phyloP scores from a whole-genome alignment of 2,113 vertebrate species.

The Rallus limicola region DNA sequence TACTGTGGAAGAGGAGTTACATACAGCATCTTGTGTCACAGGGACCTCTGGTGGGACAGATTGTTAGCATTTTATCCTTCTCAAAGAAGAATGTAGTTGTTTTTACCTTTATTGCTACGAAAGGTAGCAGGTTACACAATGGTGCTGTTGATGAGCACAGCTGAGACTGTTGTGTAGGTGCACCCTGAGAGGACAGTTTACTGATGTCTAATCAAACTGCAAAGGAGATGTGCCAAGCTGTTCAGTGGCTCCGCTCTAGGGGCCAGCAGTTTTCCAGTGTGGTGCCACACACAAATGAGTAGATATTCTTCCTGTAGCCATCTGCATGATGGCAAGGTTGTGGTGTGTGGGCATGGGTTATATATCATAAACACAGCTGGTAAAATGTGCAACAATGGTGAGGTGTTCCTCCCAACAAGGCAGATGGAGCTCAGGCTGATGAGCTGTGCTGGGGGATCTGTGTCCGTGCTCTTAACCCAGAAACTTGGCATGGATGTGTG shows the following conservation, averaged over 20 bases:
- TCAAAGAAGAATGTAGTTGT: background rate
- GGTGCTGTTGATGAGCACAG: fast-evolving
- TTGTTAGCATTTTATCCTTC: background rate
- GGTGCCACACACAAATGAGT: background rate
- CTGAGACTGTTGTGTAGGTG: background rate
- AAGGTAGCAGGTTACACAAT: background rate
- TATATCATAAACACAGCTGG: background rate
- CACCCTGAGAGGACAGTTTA: background rate
- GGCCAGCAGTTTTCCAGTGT: background rate
- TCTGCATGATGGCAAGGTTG: fast-evolving
- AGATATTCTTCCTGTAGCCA: background rate
- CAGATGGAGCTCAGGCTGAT: background rate
- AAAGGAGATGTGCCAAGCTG: background rate
- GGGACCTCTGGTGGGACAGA: background rate
- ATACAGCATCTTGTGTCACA: background rate
- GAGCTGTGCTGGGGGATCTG: background rate
- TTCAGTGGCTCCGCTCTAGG: background rate
- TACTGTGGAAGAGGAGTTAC: background rate
- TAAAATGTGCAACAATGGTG: background rate
- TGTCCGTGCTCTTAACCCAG: background rate
- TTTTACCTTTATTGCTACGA: background rate
- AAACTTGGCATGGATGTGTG: fast-evolving
- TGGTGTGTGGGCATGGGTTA: background rate
- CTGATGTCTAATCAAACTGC: background rate
- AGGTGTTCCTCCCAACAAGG: background rate